phyloP scores from a whole-genome alignment of 2,888 invertebrate genomes.

The Stenchaetothrips biformis region DNA sequence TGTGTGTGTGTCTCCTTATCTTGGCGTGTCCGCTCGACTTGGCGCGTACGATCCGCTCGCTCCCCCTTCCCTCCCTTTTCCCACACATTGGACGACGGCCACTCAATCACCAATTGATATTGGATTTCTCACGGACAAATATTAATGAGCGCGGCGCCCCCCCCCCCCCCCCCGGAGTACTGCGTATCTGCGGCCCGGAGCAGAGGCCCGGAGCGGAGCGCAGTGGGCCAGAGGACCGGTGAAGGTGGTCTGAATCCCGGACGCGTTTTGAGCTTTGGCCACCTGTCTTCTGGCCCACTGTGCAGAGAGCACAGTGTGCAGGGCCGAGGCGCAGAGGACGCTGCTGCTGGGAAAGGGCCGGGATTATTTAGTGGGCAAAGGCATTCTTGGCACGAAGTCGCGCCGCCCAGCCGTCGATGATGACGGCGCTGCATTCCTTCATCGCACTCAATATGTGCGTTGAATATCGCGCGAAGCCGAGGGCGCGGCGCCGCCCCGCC shows the following conservation, averaged over 20 bases:
- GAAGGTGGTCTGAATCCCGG: no score
- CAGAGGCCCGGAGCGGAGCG: neutral
- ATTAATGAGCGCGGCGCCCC: neutral
- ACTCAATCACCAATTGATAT: conserved; percentile 22
- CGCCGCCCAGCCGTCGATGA: neutral
- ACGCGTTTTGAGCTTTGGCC: no score
- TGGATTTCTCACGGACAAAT: conserved; percentile 24
- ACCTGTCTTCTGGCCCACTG: no score
- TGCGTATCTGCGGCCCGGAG: neutral
- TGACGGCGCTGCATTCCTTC: neutral
- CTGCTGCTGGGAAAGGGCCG: neutral
- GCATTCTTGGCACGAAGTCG: conserved; percentile 14
- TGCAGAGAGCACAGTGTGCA: neutral
- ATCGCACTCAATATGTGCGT: neutral
- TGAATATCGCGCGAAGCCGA: neutral
- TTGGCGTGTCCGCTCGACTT: conserved; percentile 5
- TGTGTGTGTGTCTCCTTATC: neutral
- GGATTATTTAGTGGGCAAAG: neutral
- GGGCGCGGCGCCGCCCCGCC: no score
- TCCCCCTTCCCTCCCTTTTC: neutral
- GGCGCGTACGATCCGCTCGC: neutral
- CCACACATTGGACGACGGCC: neutral
- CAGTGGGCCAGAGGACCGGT: neutral
- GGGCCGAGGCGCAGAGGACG: neutral
- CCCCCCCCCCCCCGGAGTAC: neutral